phyloP scores from a whole-genome alignment of 2,888 invertebrate genomes.

The Oegoconia quadripuncta region DNA sequence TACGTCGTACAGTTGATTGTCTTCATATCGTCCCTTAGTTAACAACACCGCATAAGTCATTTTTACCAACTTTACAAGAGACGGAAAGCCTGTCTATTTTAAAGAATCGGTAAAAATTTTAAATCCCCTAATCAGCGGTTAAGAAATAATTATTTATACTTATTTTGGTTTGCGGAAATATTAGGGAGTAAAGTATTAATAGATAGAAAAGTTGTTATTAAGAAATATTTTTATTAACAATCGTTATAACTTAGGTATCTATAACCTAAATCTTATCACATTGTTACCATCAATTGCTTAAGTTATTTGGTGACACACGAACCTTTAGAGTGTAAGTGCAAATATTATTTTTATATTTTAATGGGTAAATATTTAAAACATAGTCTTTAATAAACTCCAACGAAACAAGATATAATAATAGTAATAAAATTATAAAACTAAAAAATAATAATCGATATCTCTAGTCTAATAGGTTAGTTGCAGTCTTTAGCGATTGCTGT shows the following conservation, averaged over 20 bases:
- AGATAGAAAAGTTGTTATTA: slow-evolving; percentile 19
- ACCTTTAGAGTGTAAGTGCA: slow-evolving; percentile 8
- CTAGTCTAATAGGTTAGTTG: slow-evolving; percentile 17
- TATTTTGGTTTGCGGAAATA: slow-evolving; percentile 20
- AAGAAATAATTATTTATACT: slow-evolving; percentile 21
- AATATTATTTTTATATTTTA: slow-evolving; percentile 9
- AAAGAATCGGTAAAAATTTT: slow-evolving; percentile 10
- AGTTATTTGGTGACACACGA: slow-evolving; percentile 14
- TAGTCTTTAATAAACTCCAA: slow-evolving; percentile 19
- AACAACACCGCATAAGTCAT: no score
- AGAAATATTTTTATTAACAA: slow-evolving; percentile 16
- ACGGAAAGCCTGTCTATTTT: slow-evolving; percentile 11
- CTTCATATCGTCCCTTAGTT: no score
- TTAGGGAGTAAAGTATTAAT: slow-evolving; percentile 20
- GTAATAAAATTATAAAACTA: slow-evolving; percentile 14
- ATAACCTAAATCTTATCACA: slow-evolving; percentile 20
- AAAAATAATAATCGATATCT: slow-evolving; percentile 18
- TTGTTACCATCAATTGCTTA: slow-evolving; percentile 20
- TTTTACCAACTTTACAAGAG: slow-evolving; percentile 18
- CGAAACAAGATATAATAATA: slow-evolving; percentile 12
- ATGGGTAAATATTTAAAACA: slow-evolving; percentile 13
- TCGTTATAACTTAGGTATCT: slow-evolving; percentile 15
- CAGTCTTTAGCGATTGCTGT: slow-evolving; percentile 15
- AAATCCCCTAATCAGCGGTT: slow-evolving; percentile 18
- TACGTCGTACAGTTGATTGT: no score